These are phyloP conservation scores for Halichoerus grypus DNA, from an alignment of 2,113 vertebrate species.

Conservation along the genomic window DNA sequence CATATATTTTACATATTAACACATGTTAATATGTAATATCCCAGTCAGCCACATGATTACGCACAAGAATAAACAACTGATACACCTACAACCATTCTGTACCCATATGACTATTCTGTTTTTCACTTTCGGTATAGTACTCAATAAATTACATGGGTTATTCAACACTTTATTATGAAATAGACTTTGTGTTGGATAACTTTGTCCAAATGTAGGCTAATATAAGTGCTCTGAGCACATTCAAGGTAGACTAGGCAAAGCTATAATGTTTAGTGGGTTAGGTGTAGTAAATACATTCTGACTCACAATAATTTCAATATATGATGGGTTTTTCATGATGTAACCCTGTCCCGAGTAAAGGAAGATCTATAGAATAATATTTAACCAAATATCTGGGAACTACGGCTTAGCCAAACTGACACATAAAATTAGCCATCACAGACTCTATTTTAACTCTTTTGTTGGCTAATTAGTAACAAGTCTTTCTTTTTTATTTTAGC, in stretches of 20 bases:
- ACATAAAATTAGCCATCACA: background rate
- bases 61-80: background rate
- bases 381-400: background rate
- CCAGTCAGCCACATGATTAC: background rate
- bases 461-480: background rate
- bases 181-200: background rate
- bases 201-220: background rate
- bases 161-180: background rate
- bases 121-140: background rate
- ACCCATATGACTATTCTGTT: background rate
- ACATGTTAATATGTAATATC: background rate
- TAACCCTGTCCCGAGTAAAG: background rate
- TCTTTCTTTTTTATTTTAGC: background rate
- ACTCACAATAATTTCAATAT: background rate
- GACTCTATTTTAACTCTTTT: background rate
- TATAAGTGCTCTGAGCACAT: background rate
- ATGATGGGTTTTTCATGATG: background rate
- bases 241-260: background rate
- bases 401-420: background rate
- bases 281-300: background rate
- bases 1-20: background rate
- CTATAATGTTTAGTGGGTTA: background rate
- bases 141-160: background rate
- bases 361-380: background rate
- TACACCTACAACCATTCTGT: background rate